Base-by-base conservation (phyloP, 2,797 vertebrate species). In the Peromyscus attwateri region DNA sequence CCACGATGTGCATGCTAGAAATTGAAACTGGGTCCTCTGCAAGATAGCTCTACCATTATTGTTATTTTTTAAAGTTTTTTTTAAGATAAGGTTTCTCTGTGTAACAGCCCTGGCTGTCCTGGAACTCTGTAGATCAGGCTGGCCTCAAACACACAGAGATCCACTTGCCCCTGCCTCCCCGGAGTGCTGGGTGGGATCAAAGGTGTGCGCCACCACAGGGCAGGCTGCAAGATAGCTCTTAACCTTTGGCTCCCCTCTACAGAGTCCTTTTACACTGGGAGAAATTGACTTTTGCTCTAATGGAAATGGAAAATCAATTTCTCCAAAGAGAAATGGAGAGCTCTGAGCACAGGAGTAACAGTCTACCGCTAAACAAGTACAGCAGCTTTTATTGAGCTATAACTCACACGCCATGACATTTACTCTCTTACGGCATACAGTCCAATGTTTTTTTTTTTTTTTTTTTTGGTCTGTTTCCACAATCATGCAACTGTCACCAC, bases 361-460 rank as follows among this genome's bases (percentile, higher is more conserved):
- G 87, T 43, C 55, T 55, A 89, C 19, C 16, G 19, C 75, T 83
- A 46, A 73, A 43, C 57, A 89, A 34, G 34, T 37, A 49, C 19
- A 49, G 37, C 37, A 57, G 49, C 68, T 92, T 89, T 88, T 68
- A 88, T 82, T 73, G 79, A 92, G 12, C 81, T 83, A 27, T 71
- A 73, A 73, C 11, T 92, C 52, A 92, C 19, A 43, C 46, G 57
- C n/a, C 66, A 60, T 49, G 49, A 83, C 34, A 29, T 71, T 23
- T 60, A 71, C n/a, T 19, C 52, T 70, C 27, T 70, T 81, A 70
- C 6, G 13, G 46, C 25, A 68, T 23, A 40, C 1, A 80, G 52
- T 68, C 19, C 49, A 68, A 29, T 68, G 43, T 68, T 25, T 91
- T 75, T 62, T 49, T 89, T 71, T 62, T 49, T 89, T 71, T 52